Base-by-base conservation (phyloP, 1,140 invertebrate genomes). In the Drosophila varians region DNA sequence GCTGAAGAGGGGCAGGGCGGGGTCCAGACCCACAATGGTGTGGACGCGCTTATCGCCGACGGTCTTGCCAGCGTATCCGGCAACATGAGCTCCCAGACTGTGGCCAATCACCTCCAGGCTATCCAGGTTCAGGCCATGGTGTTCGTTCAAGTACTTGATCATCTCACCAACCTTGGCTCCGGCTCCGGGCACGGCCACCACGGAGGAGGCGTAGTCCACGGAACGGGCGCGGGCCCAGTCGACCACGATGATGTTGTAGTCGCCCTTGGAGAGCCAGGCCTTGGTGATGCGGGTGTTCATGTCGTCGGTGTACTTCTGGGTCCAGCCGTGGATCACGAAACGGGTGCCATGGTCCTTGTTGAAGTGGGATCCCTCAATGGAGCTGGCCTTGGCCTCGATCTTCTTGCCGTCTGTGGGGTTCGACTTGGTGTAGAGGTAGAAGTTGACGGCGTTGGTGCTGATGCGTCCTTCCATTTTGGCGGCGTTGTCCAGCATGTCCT, bases 201-300 rank as follows among this genome's bases (percentile, higher is more conserved):
- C 91, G 1, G 94, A 91, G 7, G 84, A 91, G 0, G 91, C 53
- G 56, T 94, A 94, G 48, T 68, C 36, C 89, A 90, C 6, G 69
- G 90, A 21, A 38, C 70, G 12, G 90, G 91, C 47, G 90, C 90
- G 25, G 92, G 76, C 66, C 93, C 93, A 94, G 62, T 94, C 93
- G 0, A 94, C 91, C 0, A 92, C 84, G 18, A 94, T 93, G 2
- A 94, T 90, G 54, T 94, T 94, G 28, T 86, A 90, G 31, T 94
- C 92, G 9, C 83, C 90, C 2, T 77, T 74, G 1, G 74, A 86
- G 1, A 93, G 69, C 75, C 92, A 93, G 6, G 91, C 92, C 75
- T 84, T 65, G 78, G 91, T 73, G 19, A 77, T 75, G 40, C 56
- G 56, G 21, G 47, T 76, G 51, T 78, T 90, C 54, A 84, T 77